These are phyloP conservation scores for Agriopis leucophaearia DNA, from an alignment of 2,888 invertebrate genomes.

Conservation along the genomic window DNA sequence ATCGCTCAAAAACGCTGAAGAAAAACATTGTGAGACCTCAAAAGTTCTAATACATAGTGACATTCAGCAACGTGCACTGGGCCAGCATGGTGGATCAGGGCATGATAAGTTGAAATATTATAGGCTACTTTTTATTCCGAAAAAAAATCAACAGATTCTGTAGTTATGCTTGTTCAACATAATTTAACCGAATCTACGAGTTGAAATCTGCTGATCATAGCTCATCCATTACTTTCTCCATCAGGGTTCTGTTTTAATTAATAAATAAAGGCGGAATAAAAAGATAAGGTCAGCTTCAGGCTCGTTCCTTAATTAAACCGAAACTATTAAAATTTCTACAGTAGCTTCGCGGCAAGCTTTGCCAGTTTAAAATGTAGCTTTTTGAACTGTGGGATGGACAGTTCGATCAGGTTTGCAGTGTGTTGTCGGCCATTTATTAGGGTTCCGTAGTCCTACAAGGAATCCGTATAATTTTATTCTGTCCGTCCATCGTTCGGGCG, in stretches of 20 bases:
- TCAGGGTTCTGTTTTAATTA: constrained; percentile 65
- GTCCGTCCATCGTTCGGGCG: no score
- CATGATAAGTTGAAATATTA: no score
- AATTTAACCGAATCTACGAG: neutral
- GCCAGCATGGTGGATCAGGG: no score
- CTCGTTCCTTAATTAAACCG: constrained; percentile 72
- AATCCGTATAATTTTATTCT: no score
- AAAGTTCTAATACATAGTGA: no score
- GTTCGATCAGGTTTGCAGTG: neutral
- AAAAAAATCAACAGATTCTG: no score
- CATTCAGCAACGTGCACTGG: no score
- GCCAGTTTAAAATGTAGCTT: constrained; percentile 12
- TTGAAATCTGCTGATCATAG: constrained; percentile 47
- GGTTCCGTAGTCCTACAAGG: no score
- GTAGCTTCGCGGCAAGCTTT: constrained; percentile 18
- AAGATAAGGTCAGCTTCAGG: constrained; percentile 60
- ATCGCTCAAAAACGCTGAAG: no score
- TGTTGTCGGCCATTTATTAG: neutral
- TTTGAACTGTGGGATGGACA: neutral
- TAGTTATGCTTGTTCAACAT: no score
- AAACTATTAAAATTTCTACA: constrained; percentile 66
- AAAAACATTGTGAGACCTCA: no score
- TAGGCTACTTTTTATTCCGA: no score
- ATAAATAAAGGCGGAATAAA: constrained; percentile 69
- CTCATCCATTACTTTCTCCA: constrained; percentile 67